Evolutionary conservation across 2,797 vertebrate species (phyloP).

Genomic region (Tenualosa ilisha): DNA sequence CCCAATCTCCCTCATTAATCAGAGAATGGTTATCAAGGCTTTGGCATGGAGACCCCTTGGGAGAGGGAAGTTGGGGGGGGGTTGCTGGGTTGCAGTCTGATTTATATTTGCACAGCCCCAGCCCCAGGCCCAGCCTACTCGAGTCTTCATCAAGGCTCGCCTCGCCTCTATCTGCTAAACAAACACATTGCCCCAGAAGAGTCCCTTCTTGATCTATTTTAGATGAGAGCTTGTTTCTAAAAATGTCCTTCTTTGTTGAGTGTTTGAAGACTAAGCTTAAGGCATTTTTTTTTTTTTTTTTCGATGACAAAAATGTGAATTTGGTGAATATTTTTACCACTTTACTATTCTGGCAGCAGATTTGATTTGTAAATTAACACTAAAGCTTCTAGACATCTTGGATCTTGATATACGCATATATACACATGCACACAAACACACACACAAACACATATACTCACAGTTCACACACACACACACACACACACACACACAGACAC

Average conservation of each 20-base stretch:
- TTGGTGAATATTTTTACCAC: not conserved
- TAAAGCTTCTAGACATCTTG: not conserved
- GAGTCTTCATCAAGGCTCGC: not conserved
- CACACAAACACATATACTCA: not conserved
- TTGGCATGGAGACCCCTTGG: not conserved
- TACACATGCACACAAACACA: no score
- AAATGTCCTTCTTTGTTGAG: constrained; percentile 3
- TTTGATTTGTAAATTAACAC: not conserved
- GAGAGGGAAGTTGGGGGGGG: not conserved
- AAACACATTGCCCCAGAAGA: not conserved
- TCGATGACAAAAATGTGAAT: not conserved
- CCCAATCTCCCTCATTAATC: constrained; percentile 20
- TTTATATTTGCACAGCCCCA: constrained; percentile 1
- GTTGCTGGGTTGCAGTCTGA: not conserved
- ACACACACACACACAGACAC: not conserved
- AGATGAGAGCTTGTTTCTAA: not conserved
- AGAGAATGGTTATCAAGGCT: constrained; percentile 7
- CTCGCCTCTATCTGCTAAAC: constrained; percentile 2
- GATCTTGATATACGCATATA: no score
- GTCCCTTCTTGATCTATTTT: constrained; percentile 1
- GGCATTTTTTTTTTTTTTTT: not conserved
- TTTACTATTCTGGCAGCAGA: not conserved
- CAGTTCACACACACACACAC: not conserved
- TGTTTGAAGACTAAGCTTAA: not conserved
- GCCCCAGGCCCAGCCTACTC: not conserved